Conservation (phyloP, 2,888 invertebrate species). For the Euphydryas editha region DNA sequence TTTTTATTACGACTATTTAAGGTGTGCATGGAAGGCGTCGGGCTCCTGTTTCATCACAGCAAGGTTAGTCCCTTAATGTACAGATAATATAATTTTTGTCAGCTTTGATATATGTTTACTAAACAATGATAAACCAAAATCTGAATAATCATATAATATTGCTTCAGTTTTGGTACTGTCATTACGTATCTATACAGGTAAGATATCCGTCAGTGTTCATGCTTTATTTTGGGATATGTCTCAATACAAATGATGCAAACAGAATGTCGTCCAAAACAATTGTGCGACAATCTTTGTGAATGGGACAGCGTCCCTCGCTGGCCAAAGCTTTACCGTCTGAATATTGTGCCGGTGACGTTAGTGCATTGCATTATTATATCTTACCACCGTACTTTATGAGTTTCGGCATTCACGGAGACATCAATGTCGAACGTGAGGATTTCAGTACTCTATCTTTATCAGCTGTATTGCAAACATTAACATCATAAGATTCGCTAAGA, state of each 20-base stretch:
- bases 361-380: conserved; percentile 53
- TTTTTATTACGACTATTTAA: conserved; percentile 47
- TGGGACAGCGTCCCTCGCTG: conserved; percentile 57
- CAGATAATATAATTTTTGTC: conserved; percentile 63
- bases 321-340: conserved; percentile 67
- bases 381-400: conserved; percentile 53
- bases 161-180: conserved; percentile 61
- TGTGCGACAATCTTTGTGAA: conserved; percentile 54
- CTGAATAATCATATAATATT: conserved; percentile 24
- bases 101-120: conserved; percentile 69
- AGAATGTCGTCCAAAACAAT: conserved; percentile 54
- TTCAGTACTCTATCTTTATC: conserved; percentile 40
- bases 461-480: conserved; percentile 40
- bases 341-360: conserved; percentile 73
- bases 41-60: conserved; percentile 99
- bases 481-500: conserved; percentile 37
- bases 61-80: conserved; percentile 88
- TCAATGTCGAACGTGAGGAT: conserved; percentile 42
- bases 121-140: conserved; percentile 65
- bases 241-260: conserved; percentile 54
- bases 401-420: conserved; percentile 56
- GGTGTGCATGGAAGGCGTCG: conserved; percentile 99
- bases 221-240: conserved; percentile 69
- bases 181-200: conserved; percentile 62
- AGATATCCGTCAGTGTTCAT: conserved; percentile 72